Evolutionary conservation across 2,113 vertebrate species (phyloP).

Genomic region (Nycticebus coucang): DNA sequence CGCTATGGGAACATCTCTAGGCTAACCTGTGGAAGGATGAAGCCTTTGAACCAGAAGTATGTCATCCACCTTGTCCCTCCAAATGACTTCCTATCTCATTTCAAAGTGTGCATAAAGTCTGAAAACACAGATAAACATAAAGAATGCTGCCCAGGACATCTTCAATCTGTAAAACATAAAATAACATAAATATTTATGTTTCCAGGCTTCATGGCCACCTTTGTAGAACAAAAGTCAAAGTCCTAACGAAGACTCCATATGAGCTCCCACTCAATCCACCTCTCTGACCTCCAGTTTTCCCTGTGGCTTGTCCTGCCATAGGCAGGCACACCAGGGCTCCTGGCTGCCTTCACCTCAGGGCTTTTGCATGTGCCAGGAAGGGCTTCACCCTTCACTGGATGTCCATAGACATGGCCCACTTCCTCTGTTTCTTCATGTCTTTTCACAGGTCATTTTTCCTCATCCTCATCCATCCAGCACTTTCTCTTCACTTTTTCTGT

Average conservation of each 20-base stretch:
- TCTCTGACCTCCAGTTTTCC: not conserved
- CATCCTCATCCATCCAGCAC: not conserved
- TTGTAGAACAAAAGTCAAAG: not conserved
- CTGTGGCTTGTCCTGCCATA: not conserved
- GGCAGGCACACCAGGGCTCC: not conserved
- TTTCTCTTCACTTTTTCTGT: not conserved
- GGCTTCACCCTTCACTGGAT: not conserved
- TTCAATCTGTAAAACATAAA: not conserved
- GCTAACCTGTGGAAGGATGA: not conserved
- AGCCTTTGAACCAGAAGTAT: not conserved
- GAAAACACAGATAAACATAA: not conserved
- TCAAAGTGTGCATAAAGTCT: not conserved
- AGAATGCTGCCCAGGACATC: not conserved
- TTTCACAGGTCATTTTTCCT: not conserved
- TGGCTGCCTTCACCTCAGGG: not conserved
- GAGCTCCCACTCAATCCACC: not conserved
- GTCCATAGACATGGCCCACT: not conserved
- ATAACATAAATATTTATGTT: not conserved
- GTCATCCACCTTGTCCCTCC: not conserved
- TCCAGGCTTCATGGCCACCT: not conserved
- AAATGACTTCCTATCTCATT: not conserved
- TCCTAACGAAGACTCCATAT: not conserved
- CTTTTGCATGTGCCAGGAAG: not conserved
- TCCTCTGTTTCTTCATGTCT: not conserved
- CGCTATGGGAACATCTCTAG: not conserved